phyloP scores from a whole-genome alignment of 2,888 invertebrate species.

The Linnaemya vulpina region DNA sequence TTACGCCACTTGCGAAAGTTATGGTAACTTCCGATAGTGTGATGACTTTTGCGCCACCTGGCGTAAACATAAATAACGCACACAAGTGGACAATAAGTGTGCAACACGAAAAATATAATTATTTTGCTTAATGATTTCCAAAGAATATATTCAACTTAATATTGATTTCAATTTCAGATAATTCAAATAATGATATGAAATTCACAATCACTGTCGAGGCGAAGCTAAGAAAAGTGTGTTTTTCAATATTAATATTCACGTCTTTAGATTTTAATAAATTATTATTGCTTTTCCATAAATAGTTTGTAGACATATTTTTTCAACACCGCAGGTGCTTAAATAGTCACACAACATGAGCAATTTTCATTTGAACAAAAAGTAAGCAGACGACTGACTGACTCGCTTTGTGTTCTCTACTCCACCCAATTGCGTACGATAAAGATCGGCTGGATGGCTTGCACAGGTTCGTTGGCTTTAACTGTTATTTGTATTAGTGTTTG shows the following conservation, averaged over 20 bases:
- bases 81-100: no score
- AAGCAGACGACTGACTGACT: neutral
- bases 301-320: constrained; percentile 68
- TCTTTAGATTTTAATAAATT: constrained; percentile 5
- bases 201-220: neutral
- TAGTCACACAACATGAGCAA: constrained; percentile 22
- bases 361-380: constrained; percentile 5
- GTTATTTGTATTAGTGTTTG: constrained; percentile 53
- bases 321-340: constrained; percentile 77
- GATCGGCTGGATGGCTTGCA: constrained; percentile 33
- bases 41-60: no score
- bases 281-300: neutral
- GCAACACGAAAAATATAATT: no score
- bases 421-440: constrained; percentile 39
- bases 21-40: no score
- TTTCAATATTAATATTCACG: neutral
- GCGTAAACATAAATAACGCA: no score
- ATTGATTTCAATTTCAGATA: no score
- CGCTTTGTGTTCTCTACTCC: constrained; percentile 14
- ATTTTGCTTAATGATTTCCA: no score
- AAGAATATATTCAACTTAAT: no score
- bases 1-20: no score
- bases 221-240: neutral
- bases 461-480: constrained; percentile 45
- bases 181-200: no score